Evolutionary conservation across 2,113 vertebrate species (phyloP), one percentile per base, ranked within the genome.

Genomic region (Corythoichthys haematopterus): DNA sequence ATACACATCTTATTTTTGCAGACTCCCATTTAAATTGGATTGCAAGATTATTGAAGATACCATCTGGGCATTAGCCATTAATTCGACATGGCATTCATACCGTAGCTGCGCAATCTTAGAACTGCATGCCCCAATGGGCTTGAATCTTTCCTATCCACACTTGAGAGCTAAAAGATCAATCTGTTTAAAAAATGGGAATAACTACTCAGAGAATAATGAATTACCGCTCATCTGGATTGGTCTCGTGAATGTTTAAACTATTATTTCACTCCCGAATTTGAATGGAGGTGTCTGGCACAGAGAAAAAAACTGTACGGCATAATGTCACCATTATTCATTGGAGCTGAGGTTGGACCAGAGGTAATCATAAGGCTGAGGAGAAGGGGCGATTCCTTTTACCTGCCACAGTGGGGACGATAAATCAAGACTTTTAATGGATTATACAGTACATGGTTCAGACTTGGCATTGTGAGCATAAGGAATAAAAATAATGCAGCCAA

Each of bases 161-260:
- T 59, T 59, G 72, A 75, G 38, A 38, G 60, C 57, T 77, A 56
- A 70, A 71, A 58, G 59, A 37, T 68, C 7, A 40, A 46, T 47
- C 47, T 64, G 43, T 56, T 68, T 12, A 51, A 37, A 28, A 62
- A 52, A 61, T 66, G 68, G 50, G 58, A 43, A 16, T 51, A 67
- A 69, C 53, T 16, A 14, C 63, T 43, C 59, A 61, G 0, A 9
- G 68, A 66, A 61, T 74, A 66, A 66, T 73, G 48, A 61, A 28
- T 8, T 9, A 35, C 53, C 38, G 9, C 6, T 57, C 33, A 33
- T 7, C 5, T 6, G 48, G 9, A 52, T 65, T 36, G 20, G 3
- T 37, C 33, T 7, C 36, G 36, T 20, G 13, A 50, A 45, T 40
- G 20, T 45, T 40, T 37, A 50, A 68, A 58, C 13, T 28, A 46